Evolutionary conservation across 2,888 invertebrate genomes (phyloP).

Genomic region (Ectobius pallidus): DNA sequence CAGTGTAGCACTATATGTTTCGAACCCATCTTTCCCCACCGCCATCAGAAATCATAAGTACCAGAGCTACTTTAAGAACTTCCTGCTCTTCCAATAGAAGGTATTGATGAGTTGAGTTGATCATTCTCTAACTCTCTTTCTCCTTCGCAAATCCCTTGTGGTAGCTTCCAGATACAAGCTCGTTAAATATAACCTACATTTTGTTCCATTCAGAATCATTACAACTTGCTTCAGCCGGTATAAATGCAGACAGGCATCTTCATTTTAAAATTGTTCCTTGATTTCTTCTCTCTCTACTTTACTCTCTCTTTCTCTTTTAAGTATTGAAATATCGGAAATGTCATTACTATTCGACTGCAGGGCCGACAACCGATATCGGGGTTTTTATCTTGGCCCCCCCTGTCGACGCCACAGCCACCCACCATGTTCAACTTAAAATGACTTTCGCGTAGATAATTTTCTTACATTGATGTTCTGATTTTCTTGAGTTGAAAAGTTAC

Average conservation of each 20-base stretch:
- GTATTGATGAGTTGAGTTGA: too few species aligned
- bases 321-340: slow-evolving; percentile 43
- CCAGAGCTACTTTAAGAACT: too few species aligned
- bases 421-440: slow-evolving; percentile 14
- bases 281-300: slow-evolving; percentile 6
- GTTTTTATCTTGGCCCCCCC: slow-evolving; percentile 4
- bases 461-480: slow-evolving; percentile 29
- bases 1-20: too few species aligned
- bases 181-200: slow-evolving; percentile 19
- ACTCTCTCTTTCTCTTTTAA: slow-evolving; percentile 29
- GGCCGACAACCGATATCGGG: slow-evolving; percentile 37
- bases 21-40: too few species aligned
- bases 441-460: slow-evolving; percentile 27
- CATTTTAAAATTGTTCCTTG: slow-evolving; percentile 26
- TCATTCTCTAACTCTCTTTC: too few species aligned
- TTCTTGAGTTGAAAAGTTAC: slow-evolving; percentile 15
- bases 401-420: background rate
- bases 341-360: slow-evolving; percentile 37
- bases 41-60: too few species aligned
- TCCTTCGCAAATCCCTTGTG: too few species aligned
- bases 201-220: background rate
- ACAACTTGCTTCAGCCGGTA: background rate
- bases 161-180: slow-evolving; percentile 1
- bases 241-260: slow-evolving; percentile 13
- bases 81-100: too few species aligned